phyloP scores from a whole-genome alignment of 2,113 vertebrate genomes.

The Strix uralensis region DNA sequence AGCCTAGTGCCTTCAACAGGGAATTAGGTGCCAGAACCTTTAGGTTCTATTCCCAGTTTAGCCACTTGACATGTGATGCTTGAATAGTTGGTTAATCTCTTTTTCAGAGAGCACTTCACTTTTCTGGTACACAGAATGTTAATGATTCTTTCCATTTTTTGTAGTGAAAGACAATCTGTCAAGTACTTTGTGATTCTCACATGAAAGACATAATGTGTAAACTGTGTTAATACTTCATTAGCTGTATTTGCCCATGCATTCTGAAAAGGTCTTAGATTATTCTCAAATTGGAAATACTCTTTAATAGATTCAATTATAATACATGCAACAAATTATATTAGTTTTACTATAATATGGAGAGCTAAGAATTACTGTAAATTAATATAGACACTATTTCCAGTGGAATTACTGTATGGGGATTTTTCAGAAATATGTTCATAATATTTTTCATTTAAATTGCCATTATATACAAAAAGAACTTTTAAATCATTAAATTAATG shows the following conservation, averaged over 20 bases:
- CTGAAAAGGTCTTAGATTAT: not conserved
- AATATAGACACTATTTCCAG: not conserved
- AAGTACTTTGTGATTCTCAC: not conserved
- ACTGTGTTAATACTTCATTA: not conserved
- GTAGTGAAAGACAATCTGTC: not conserved
- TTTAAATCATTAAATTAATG: not conserved
- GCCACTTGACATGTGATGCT: not conserved
- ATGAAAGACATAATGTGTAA: not conserved
- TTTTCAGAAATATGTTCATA: not conserved
- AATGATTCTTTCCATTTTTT: not conserved
- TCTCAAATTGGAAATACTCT: not conserved
- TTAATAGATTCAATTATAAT: not conserved
- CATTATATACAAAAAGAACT: not conserved
- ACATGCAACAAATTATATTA: not conserved
- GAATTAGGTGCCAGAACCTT: slow-evolving; percentile 30
- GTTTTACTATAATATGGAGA: not conserved
- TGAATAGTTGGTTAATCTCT: not conserved
- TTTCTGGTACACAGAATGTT: not conserved
- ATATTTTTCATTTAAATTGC: not conserved
- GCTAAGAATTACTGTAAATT: not conserved
- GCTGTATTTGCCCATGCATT: not conserved
- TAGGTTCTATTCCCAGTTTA: slow-evolving; percentile 27
- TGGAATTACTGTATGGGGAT: not conserved
- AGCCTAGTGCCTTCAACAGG: not conserved
- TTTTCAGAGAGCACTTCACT: not conserved